phyloP scores from a whole-genome alignment of 2,888 invertebrate genomes.

The Drosophila acutilabella region DNA sequence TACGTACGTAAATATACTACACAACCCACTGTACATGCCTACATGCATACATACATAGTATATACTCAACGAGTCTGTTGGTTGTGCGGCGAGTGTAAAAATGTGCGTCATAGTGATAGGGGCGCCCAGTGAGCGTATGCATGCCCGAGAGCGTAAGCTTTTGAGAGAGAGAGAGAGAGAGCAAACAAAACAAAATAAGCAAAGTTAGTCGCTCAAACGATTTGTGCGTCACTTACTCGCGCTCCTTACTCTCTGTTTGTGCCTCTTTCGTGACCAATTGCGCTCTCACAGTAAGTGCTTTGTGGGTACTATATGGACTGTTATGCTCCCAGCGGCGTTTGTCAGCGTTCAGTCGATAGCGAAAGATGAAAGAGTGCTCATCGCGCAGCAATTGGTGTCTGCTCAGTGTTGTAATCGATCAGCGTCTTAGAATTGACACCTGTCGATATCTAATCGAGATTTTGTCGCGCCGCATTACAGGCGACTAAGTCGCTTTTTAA shows the following conservation, averaged over 20 bases:
- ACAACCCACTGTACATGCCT: not conserved
- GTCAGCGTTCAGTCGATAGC: conserved; percentile 81
- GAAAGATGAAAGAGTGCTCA: conserved; percentile 85
- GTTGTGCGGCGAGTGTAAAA: conserved; percentile 18
- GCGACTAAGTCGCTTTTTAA: conserved; percentile 71
- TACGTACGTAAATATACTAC: conserved; percentile 22
- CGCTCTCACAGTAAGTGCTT: conserved; percentile 48
- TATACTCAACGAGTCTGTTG: not conserved
- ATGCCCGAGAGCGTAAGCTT: no score
- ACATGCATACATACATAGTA: not conserved
- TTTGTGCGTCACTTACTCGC: conserved; percentile 47
- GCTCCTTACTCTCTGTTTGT: not conserved
- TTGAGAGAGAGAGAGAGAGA: conserved; percentile 4
- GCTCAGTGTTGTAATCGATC: conserved; percentile 84
- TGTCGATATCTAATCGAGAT: conserved; percentile 85
- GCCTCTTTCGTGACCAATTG: not conserved
- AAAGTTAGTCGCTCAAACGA: conserved; percentile 14
- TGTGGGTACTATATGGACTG: conserved; percentile 11
- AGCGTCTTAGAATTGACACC: conserved; percentile 85
- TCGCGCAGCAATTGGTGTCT: conserved; percentile 82
- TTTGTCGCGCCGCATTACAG: conserved; percentile 84
- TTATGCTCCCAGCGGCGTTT: conserved; percentile 18
- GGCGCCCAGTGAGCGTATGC: conserved; percentile 1
- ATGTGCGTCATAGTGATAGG: conserved; percentile 45
- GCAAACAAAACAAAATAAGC: conserved; percentile 24